A percentile compares a stretch with the other conserved stretches of the same genome.
These are phyloP conservation scores for Syngnathus acus DNA, from an alignment of 2,797 vertebrate species.

Conservation along the genomic window DNA sequence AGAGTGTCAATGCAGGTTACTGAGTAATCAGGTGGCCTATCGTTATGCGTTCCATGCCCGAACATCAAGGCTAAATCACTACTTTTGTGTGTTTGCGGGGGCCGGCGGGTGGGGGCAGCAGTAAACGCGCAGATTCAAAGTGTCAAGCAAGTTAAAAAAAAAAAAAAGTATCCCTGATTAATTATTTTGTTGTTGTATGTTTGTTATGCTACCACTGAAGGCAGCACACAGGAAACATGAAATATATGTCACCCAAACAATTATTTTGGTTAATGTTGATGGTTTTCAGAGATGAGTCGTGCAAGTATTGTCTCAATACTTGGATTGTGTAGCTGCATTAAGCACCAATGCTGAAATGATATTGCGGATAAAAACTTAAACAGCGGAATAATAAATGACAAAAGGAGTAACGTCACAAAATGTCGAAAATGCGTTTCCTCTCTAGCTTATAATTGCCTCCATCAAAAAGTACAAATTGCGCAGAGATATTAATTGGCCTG, in stretches of 20 bases:
- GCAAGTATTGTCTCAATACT: not conserved
- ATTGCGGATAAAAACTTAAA: too few relatives aligned
- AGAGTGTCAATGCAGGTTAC: slow-evolving; percentile 29
- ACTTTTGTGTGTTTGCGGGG: not conserved
- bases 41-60: slow-evolving; percentile 7
- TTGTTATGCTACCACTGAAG: not conserved
- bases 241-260: not conserved
- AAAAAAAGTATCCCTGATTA: not conserved
- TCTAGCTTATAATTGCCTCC: not conserved
- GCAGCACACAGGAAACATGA: not conserved
- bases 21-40: slow-evolving; percentile 37
- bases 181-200: not conserved
- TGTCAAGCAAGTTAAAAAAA: not conserved
- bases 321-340: not conserved
- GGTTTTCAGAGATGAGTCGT: not conserved
- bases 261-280: not conserved
- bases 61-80: not conserved
- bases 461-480: not conserved
- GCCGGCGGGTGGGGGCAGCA: too few relatives aligned
- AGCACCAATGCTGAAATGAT: not conserved
- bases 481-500: not conserved
- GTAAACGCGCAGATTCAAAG: not conserved
- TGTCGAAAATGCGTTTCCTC: too few relatives aligned
- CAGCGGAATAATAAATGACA: too few relatives aligned
- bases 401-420: too few relatives aligned